A percentile compares a stretch with the other conserved stretches of the same genome.
Conservation (phyloP, 2,888 invertebrate species). For the Papilio demoleus region DNA sequence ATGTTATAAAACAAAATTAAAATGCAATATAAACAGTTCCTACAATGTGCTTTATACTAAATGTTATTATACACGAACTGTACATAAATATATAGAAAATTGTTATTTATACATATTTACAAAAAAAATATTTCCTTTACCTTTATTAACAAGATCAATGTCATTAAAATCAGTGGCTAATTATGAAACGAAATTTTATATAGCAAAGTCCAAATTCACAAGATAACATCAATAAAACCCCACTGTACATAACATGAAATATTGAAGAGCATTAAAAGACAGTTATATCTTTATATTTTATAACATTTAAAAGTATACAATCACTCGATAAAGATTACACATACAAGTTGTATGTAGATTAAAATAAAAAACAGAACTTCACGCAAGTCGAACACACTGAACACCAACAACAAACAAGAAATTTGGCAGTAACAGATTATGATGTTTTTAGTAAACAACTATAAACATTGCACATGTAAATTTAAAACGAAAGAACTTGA, state of each 20-base stretch:
- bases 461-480: background rate
- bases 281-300: too few species aligned
- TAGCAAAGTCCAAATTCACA: background rate
- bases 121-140: background rate
- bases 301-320: too few species aligned
- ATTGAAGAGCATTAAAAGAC: background rate
- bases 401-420: slow-evolving; percentile 79
- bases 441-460: background rate
- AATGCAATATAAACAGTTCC: background rate
- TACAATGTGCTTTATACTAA: background rate
- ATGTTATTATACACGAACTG: background rate
- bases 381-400: slow-evolving; percentile 71
- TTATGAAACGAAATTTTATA: background rate
- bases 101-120: slow-evolving; percentile 10
- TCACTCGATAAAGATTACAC: too few species aligned
- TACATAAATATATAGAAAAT: background rate
- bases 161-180: too few species aligned
- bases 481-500: background rate
- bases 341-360: background rate
- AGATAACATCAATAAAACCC: slow-evolving; percentile 60
- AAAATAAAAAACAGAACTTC: slow-evolving; percentile 50
- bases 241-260: slow-evolving; percentile 6
- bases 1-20: too few species aligned
- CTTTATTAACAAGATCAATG: too few species aligned
- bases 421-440: slow-evolving; percentile 48